A percentile compares a stretch with the other conserved stretches of the same genome.
Conservation (phyloP, 1,140 invertebrate species). For the Hypsibius dujardini region DNA sequence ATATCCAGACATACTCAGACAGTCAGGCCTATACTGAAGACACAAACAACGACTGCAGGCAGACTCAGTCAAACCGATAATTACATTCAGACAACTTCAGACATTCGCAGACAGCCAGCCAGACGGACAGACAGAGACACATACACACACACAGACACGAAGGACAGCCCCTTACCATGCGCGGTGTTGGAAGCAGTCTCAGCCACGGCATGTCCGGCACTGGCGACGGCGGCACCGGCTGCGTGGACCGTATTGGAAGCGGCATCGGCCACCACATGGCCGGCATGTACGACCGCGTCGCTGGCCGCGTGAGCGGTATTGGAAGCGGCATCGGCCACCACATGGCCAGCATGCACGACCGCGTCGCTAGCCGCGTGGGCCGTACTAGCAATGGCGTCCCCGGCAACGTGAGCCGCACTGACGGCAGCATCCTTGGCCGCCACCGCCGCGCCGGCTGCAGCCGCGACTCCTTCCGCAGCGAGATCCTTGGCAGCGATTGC, state of each 20-base stretch:
- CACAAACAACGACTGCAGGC: too few relatives aligned
- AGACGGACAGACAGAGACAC: too few relatives aligned
- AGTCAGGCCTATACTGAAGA: too few relatives aligned
- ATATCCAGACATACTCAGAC: too few relatives aligned
- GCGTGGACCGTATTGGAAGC: background rate
- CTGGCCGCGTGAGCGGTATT: background rate
- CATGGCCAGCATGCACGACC: conserved; percentile 6
- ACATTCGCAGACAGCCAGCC: too few relatives aligned
- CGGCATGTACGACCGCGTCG: background rate
- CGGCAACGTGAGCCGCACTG: background rate
- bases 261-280: background rate
- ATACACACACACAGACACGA: too few relatives aligned
- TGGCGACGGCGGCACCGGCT: background rate
- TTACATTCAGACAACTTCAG: too few relatives aligned
- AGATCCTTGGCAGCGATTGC: background rate
- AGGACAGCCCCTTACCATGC: too few relatives aligned
- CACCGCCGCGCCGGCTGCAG: background rate
- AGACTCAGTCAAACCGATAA: too few relatives aligned
- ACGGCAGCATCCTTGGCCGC: conserved; percentile 7
- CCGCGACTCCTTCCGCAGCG: background rate
- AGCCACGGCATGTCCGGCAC: too few relatives aligned
- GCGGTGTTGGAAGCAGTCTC: too few relatives aligned
- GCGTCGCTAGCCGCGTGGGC: background rate
- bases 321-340: conserved; percentile 6
- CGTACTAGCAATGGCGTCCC: background rate